Conservation (phyloP, 2,888 invertebrate genomes). For the Lochmaea capreae region DNA sequence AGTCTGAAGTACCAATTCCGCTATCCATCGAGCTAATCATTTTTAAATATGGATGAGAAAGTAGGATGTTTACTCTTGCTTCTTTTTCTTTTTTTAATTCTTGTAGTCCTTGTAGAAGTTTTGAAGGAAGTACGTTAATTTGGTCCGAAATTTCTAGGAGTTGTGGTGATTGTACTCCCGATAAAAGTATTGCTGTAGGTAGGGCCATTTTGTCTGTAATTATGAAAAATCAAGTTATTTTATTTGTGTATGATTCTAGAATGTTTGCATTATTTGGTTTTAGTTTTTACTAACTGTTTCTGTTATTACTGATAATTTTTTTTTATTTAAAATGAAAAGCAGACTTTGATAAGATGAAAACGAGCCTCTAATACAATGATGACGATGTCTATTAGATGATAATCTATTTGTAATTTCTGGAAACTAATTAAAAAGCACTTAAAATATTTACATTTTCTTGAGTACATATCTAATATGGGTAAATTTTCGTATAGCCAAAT, state of each 20-base stretch:
- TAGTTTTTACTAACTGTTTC: no score
- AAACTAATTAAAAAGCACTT: neutral
- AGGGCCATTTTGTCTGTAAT: slow-evolving; percentile 45
- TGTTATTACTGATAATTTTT: no score
- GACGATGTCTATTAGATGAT: neutral
- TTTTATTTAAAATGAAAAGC: no score
- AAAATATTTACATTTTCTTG: neutral
- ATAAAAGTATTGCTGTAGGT: slow-evolving; percentile 49
- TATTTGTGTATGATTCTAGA: no score
- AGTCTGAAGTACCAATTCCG: neutral
- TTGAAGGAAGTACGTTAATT: neutral
- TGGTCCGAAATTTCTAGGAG: neutral
- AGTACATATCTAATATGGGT: neutral
- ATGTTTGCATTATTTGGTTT: no score
- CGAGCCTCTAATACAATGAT: neutral
- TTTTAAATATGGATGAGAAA: neutral
- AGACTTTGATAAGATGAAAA: no score
- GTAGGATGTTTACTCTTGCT: neutral
- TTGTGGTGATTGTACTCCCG: slow-evolving; percentile 29
- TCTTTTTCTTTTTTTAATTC: slow-evolving; percentile 17
- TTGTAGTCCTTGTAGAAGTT: slow-evolving; percentile 42
- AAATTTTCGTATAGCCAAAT: no score
- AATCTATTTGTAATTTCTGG: neutral
- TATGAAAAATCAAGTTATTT: slow-evolving; percentile 3
- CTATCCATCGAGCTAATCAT: neutral